Evolutionary conservation across 2,888 invertebrate species (phyloP).

Genomic region (Rhimphoctona megacephalus): DNA sequence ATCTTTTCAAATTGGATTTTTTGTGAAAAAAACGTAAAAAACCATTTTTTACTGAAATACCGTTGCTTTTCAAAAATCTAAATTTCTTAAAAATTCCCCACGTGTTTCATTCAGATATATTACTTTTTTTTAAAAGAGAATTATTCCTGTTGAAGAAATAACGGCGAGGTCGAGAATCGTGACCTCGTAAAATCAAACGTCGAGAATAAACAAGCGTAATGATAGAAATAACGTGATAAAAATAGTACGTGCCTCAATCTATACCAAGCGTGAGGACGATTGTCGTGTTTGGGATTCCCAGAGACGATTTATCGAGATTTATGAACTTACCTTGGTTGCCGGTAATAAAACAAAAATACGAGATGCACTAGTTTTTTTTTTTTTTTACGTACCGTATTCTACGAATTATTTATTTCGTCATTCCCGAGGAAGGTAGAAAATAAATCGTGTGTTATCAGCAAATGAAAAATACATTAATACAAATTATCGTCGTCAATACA

Average conservation of each 20-base stretch:
- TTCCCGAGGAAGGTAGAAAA: not conserved
- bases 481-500: not conserved
- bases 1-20: not conserved
- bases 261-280: conserved; percentile 12
- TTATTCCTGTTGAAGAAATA: not conserved
- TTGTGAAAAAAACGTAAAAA: too few relatives aligned
- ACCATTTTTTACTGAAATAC: too few relatives aligned
- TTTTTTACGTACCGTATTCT: not conserved
- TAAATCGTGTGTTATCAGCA: conserved; percentile 3
- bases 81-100: not conserved
- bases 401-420: conserved; percentile 20
- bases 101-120: not conserved
- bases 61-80: not conserved
- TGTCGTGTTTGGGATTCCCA: conserved; percentile 46
- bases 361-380: not conserved
- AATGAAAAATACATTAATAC: not conserved
- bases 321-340: conserved; percentile 25
- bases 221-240: conserved; percentile 32
- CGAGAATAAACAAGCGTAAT: conserved; percentile 42
- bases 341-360: conserved; percentile 17
- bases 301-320: conserved; percentile 49
- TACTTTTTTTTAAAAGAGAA: not conserved
- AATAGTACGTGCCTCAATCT: conserved; percentile 37
- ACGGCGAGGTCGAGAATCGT: conserved; percentile 42
- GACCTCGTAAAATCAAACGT: conserved; percentile 57